Conservation (phyloP, 2,888 invertebrate genomes). For the Tetranychus piercei region DNA sequence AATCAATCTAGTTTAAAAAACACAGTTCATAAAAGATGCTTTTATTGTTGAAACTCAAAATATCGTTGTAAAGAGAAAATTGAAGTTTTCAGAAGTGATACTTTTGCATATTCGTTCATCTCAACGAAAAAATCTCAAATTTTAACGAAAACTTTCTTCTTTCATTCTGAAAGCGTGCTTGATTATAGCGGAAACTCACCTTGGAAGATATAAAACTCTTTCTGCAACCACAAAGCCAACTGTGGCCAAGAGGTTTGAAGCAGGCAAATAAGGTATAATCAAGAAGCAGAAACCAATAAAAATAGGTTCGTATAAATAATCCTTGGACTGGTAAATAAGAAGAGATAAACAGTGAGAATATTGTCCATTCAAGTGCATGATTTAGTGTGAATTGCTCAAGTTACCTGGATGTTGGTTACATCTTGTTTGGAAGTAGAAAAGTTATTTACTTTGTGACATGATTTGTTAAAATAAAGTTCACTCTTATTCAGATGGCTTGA, state of each 20-base stretch:
- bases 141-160: no score
- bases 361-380: neutral
- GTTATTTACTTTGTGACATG: no score
- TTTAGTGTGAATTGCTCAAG: neutral
- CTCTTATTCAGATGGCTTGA: neutral
- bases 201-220: slow-evolving; percentile 37
- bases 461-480: neutral
- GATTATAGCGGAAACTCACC: slow-evolving; percentile 28
- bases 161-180: neutral
- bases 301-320: neutral
- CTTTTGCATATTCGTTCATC: no score
- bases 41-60: no score
- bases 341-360: neutral
- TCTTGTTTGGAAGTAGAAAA: no score
- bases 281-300: slow-evolving; percentile 36
- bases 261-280: slow-evolving; percentile 63
- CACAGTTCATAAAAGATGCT: no score
- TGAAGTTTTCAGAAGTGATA: no score
- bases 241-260: slow-evolving; percentile 49
- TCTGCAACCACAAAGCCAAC: slow-evolving; percentile 39
- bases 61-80: no score
- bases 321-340: no score
- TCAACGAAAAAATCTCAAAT: no score
- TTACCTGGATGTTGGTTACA: no score
- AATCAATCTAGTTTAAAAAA: no score